phyloP scores from a whole-genome alignment of 2,797 vertebrate species.

The Odontamblyopus rebecca region DNA sequence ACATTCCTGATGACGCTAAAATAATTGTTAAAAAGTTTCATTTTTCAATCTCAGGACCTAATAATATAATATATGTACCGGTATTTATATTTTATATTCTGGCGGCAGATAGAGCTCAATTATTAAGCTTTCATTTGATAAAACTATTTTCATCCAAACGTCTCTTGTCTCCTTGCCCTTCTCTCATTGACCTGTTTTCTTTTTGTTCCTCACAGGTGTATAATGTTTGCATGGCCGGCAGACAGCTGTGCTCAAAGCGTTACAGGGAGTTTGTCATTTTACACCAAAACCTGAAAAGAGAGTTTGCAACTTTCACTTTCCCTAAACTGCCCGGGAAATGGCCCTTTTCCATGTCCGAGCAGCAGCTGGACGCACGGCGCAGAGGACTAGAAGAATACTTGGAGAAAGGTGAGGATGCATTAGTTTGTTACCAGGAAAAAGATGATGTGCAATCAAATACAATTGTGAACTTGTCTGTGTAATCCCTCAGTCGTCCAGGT shows the following conservation, averaged over 20 bases:
- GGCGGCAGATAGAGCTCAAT: too few species aligned
- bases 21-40: too few species aligned
- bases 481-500: too few species aligned
- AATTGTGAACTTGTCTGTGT: too few species aligned
- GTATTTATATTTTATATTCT: too few species aligned
- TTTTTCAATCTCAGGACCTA: too few species aligned
- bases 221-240: constrained; percentile 95
- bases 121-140: too few species aligned
- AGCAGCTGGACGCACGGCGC: constrained; percentile 90
- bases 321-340: constrained; percentile 95
- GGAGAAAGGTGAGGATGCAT: constrained; percentile 73
- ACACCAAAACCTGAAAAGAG: constrained; percentile 94
- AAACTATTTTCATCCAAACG: too few species aligned
- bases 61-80: too few species aligned
- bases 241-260: constrained; percentile 94
- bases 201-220: constrained; percentile 77
- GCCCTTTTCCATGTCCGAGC: constrained; percentile 94
- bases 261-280: constrained; percentile 94
- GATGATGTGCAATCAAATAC: not conserved
- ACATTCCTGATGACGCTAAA: too few species aligned
- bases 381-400: constrained; percentile 92
- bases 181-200: not conserved
- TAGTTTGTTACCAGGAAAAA: not conserved
- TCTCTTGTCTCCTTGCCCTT: not conserved
- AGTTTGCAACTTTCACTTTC: constrained; percentile 91